These are phyloP conservation scores for Hypsibius dujardini DNA, from an alignment of 1,140 invertebrate genomes.

Conservation along the genomic window DNA sequence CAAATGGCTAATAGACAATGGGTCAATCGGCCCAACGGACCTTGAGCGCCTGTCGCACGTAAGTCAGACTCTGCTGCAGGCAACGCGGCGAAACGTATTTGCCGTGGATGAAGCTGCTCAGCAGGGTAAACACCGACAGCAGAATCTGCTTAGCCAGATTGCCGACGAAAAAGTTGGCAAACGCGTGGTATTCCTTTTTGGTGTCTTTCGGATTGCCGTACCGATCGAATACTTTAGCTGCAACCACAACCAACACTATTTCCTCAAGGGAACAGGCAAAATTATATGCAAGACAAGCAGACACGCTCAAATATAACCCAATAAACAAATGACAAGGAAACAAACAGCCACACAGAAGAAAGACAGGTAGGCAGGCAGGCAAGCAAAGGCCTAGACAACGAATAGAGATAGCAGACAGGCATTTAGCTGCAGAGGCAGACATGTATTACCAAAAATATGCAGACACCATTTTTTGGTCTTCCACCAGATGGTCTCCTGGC, in stretches of 20 bases:
- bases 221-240: slow-evolving; percentile 83
- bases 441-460: slow-evolving; percentile 77
- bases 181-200: slow-evolving; percentile 71
- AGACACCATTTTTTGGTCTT: slow-evolving; percentile 97
- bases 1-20: neutral
- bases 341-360: no score
- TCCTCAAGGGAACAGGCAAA: no score
- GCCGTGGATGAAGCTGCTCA: slow-evolving; percentile 70
- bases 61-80: slow-evolving; percentile 71
- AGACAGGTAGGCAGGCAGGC: no score
- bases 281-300: no score
- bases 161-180: slow-evolving; percentile 48
- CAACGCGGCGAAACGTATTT: slow-evolving; percentile 77
- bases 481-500: slow-evolving; percentile 78
- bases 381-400: no score
- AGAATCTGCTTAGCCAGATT: slow-evolving; percentile 24
- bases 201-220: slow-evolving; percentile 90
- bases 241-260: no score
- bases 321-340: no score
- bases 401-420: no score
- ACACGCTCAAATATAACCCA: no score
- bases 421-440: no score
- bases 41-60: slow-evolving; percentile 59
- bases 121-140: slow-evolving; percentile 36
- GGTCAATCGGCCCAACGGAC: neutral